These are phyloP conservation scores for Drosophila robusta DNA, from an alignment of 2,888 invertebrate genomes.

Conservation along the genomic window DNA sequence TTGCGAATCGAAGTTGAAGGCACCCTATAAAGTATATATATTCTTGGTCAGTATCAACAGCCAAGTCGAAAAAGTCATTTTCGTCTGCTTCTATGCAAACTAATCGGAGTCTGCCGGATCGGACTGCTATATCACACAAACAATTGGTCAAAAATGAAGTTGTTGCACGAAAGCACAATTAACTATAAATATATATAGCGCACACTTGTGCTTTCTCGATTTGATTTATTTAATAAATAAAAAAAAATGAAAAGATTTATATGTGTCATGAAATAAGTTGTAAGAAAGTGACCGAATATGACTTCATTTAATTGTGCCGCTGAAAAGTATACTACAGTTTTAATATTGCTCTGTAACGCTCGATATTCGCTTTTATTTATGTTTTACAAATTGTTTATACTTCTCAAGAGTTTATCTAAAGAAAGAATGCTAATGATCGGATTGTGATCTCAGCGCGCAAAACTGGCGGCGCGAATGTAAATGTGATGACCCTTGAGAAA, in stretches of 20 bases:
- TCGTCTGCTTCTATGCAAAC: no score
- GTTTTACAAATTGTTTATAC: neutral
- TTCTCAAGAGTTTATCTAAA: neutral
- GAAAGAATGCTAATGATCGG: neutral
- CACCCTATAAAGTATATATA: no score
- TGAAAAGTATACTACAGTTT: slow-evolving; percentile 22
- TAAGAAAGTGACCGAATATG: neutral
- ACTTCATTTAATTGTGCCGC: neutral
- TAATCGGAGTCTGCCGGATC: no score
- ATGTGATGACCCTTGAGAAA: slow-evolving; percentile 31
- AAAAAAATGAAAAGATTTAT: neutral
- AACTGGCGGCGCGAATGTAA: neutral
- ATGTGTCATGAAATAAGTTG: neutral
- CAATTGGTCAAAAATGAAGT: no score
- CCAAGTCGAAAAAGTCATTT: no score
- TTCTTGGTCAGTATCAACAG: no score
- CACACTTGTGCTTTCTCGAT: no score
- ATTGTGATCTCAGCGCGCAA: neutral
- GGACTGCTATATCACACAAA: no score
- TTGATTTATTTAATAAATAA: no score
- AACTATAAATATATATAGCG: no score
- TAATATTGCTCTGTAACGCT: neutral
- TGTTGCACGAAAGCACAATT: no score
- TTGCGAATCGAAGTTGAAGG: no score
- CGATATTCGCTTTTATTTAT: neutral